Conservation (phyloP, 2,888 invertebrate genomes). For the Apodemia mormo region DNA sequence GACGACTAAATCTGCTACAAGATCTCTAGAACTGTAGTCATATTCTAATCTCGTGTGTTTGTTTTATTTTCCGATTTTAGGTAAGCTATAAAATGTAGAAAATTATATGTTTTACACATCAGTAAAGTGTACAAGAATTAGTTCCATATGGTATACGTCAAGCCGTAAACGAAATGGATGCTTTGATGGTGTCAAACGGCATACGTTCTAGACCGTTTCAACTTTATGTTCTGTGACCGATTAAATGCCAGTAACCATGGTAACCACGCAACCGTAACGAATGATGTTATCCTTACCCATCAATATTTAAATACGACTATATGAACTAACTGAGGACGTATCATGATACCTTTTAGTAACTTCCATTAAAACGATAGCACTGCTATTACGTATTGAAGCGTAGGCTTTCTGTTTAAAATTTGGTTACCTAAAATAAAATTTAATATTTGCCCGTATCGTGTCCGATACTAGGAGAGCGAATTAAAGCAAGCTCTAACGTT, state of each 20-base stretch:
- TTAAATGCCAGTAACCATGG: constrained; percentile 43
- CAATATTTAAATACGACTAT: constrained; percentile 3
- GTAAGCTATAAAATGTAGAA: constrained; percentile 8
- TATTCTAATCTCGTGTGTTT: neutral
- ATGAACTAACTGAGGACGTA: no score
- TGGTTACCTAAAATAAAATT: no score
- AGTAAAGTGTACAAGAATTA: constrained; percentile 36
- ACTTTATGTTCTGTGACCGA: constrained; percentile 44
- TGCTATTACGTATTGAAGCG: no score
- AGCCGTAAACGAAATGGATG: constrained; percentile 39
- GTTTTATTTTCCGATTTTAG: constrained; percentile 15
- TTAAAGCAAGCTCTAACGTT: no score
- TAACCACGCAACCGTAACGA: constrained; percentile 45
- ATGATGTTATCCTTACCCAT: constrained; percentile 38
- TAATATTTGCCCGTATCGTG: no score
- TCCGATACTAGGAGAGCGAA: no score
- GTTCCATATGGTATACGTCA: constrained; percentile 36
- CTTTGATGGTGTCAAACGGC: constrained; percentile 42
- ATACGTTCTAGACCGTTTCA: constrained; percentile 42
- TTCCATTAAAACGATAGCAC: no score
- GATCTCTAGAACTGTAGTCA: neutral
- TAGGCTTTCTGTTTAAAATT: no score
- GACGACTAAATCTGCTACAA: neutral
- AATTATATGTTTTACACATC: constrained; percentile 32
- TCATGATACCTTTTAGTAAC: no score